These are phyloP conservation scores for Guaruba guarouba DNA, from an alignment of 2,113 vertebrate species.

Conservation along the genomic window DNA sequence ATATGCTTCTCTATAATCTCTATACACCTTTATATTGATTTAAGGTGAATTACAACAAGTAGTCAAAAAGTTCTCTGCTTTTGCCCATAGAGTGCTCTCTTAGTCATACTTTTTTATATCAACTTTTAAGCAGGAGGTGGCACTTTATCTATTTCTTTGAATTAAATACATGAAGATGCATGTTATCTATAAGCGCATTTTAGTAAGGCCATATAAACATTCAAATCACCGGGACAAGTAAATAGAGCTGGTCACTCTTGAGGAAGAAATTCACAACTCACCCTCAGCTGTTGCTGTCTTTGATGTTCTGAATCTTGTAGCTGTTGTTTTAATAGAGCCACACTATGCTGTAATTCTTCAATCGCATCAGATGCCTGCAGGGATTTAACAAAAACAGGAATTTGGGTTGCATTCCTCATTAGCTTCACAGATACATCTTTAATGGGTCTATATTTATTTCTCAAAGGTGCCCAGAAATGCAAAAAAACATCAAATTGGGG, in stretches of 20 bases:
- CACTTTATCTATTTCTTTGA: background rate
- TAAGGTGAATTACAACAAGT: background rate
- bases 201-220: background rate
- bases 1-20: background rate
- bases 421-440: background rate
- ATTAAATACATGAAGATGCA: background rate
- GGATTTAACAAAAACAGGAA: slow-evolving; percentile 13
- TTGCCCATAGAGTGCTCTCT: background rate
- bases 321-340: slow-evolving; percentile 80
- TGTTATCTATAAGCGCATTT: background rate
- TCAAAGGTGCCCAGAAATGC: background rate
- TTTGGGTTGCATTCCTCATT: background rate
- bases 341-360: slow-evolving; percentile 76
- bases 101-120: background rate
- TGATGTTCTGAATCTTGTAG: slow-evolving; percentile 80
- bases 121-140: background rate
- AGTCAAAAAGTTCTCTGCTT: background rate
- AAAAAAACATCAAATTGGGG: background rate
- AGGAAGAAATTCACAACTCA: slow-evolving; percentile 55
- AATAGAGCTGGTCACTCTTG: background rate
- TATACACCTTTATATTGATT: background rate
- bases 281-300: slow-evolving; percentile 80
- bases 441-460: background rate
- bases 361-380: slow-evolving; percentile 80
- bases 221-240: background rate